Base-by-base conservation (phyloP, 1,140 invertebrate genomes). In the Diabrotica virgifera region DNA sequence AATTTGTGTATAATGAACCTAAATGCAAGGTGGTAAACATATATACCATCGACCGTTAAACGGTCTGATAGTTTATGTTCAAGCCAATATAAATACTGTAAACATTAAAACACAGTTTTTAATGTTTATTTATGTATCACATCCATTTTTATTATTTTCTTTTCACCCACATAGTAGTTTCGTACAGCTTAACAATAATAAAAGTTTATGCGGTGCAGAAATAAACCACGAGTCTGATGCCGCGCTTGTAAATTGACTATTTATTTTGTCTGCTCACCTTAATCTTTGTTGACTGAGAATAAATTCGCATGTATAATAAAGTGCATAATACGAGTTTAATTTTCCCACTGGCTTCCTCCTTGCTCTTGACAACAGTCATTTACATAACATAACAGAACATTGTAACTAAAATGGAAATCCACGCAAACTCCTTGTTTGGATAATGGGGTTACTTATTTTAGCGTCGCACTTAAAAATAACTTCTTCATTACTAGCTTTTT, bases 251-350 rank as follows among this genome's bases (percentile, higher is more conserved):
- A 24, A 46, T 46, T 46, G 8, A 46, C n/a, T 46, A 46, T 46
- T 46, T 46, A 10, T 46, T 10, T 46, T 46, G n/a, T 10, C 8
- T 46, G n/a, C 40, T 5, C 40, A 46, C 40, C 40, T 46, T 46
- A 46, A 46, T 46, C 40, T 46, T 46, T 46, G 40, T 46, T 46
- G 40, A 46, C 40, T 46, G 8, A 46, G 40, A 55, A 24, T 36
- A 24, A 55, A 55, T 55, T 14, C 35, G 35, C 53, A 55, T 55
- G 24, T 35, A 24, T 55, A 55, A 55, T 55, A 55, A 55, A 55
- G 13, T 55, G 53, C 53, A 55, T 36, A 55, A 55, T 24, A 36
- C 10, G 13, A 24, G 11, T 55, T 55, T 55, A 55, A 55, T 55
- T 55, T 14, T 55, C 13, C 53, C 13, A 14, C 24, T 35, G 53